Base-by-base conservation (phyloP, 2,888 invertebrate genomes). In the Scaptomyza cyrtandrae region DNA sequence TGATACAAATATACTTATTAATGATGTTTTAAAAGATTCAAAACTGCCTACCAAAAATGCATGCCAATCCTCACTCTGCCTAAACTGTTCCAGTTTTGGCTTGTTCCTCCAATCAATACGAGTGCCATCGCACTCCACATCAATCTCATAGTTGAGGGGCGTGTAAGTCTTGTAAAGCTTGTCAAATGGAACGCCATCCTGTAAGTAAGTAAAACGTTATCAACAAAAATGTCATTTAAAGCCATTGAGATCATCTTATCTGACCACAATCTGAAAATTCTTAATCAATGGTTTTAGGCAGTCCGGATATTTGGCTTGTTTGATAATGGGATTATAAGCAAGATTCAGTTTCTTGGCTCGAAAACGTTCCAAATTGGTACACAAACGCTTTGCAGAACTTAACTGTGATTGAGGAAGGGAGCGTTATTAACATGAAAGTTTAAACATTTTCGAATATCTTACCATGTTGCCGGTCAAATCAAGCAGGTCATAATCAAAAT, bases 61-160 rank as follows among this genome's bases (percentile, higher is more conserved):
- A 78, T 91, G 91, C 91, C 91, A 91, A 31, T 90, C 68, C 14
- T 73, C 61, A 39, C 90, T 90, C n/a, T 75, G 69, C 54, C 78
- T 78, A 39, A 86, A 91, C 49, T 83, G 73, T 0, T 57, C 49
- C 43, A 91, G 9, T 2, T 59, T 59, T 4, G 61, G 24, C 55
- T 84, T 81, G 59, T 81, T 86, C 6, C 65, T 71, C 75, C 76
- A 71, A 70, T 90, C 84, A 41, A 89, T 77, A 10, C 85, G 68
- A 33, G 64, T 53, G 11, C 87, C 86, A 55, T 88, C 87, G 16
- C 68, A 65, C 3, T 84, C 78, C 39, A 76, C 46, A 53, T 86
- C 83, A 16, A 86, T 87, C 50, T 88, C 86, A 29, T 78, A 81
- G 52, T 86, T 81, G 1, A 88, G 67, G 0, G 87, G 89, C 2